Evolutionary conservation across 2,888 invertebrate species (phyloP).

Genomic region (Drosophila diplacantha): DNA sequence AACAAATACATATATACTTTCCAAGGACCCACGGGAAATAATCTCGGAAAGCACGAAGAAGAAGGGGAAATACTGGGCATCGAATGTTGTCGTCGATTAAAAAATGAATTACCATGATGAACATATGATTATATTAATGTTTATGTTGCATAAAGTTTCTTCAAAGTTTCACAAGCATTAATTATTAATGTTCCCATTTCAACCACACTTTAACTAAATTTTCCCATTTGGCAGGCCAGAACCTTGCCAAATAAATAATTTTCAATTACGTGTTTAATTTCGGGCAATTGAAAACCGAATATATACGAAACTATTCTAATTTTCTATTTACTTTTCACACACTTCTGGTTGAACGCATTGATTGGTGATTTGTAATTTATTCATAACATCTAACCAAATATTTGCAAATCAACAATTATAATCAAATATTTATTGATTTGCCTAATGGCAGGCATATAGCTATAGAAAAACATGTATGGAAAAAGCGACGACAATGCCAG

Average conservation of each 20-base stretch:
- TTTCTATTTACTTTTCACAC: conserved; percentile 9
- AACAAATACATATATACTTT: conserved; percentile 6
- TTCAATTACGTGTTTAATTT: conserved; percentile 8
- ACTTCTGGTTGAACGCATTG: conserved; percentile 17
- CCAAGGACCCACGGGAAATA: conserved; percentile 1
- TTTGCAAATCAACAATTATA: conserved; percentile 63
- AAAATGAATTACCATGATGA: background rate
- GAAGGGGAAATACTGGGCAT: background rate
- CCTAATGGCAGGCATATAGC: conserved; percentile 40
- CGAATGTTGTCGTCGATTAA: background rate
- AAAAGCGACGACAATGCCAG: conserved; percentile 7
- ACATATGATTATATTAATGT: background rate
- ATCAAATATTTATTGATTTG: conserved; percentile 66
- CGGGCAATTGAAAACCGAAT: background rate
- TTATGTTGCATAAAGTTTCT: too few relatives aligned
- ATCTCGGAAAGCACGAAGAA: background rate
- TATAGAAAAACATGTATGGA: conserved; percentile 11
- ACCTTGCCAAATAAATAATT: conserved; percentile 1
- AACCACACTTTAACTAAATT: too few relatives aligned
- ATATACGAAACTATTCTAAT: background rate
- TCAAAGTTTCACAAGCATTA: too few relatives aligned
- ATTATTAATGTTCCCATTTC: too few relatives aligned
- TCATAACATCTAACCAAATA: conserved; percentile 44
- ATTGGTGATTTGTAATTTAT: conserved; percentile 44
- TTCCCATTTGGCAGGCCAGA: background rate